A percentile compares a stretch with the other conserved stretches of the same genome.
Evolutionary conservation across 2,888 invertebrate species (phyloP).

Genomic region (Liopterus haemorrhoidalis): DNA sequence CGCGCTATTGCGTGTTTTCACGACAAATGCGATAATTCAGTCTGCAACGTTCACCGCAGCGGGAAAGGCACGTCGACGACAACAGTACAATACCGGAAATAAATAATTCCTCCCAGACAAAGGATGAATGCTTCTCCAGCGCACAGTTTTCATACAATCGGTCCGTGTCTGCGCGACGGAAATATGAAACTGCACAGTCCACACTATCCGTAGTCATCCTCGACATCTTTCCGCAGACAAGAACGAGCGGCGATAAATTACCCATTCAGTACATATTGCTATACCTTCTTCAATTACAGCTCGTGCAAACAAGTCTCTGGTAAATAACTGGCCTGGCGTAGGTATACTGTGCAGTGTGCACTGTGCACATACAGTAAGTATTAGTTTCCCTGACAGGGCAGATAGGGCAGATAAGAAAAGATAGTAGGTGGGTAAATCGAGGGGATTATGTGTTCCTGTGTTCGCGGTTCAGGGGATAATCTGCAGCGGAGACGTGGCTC

Average conservation of each 20-base stretch:
- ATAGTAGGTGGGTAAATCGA: background rate
- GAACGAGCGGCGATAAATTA: no score
- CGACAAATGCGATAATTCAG: slow-evolving; percentile 18
- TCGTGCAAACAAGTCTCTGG: no score
- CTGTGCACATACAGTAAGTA: background rate
- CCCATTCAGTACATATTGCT: no score
- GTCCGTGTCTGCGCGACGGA: background rate
- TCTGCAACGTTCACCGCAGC: no score
- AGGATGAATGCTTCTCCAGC: background rate
- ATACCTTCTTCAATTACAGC: no score
- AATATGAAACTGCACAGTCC: no score
- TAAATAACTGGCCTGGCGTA: no score
- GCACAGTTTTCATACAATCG: background rate
- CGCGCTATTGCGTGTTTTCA: no score
- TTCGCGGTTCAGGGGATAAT: slow-evolving; percentile 37
- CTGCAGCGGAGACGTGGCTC: slow-evolving; percentile 38
- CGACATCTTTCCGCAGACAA: no score
- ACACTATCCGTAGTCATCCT: no score
- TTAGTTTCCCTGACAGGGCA: slow-evolving; percentile 6
- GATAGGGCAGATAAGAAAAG: background rate
- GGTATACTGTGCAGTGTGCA: background rate
- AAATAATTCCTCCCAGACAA: slow-evolving; percentile 10
- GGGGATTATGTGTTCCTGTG: slow-evolving; percentile 36
- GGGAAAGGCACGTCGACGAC: slow-evolving; percentile 13
- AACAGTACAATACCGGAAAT: slow-evolving; percentile 11